Base-by-base conservation (phyloP, 2,113 vertebrate genomes). In the Hystrix cristata region DNA sequence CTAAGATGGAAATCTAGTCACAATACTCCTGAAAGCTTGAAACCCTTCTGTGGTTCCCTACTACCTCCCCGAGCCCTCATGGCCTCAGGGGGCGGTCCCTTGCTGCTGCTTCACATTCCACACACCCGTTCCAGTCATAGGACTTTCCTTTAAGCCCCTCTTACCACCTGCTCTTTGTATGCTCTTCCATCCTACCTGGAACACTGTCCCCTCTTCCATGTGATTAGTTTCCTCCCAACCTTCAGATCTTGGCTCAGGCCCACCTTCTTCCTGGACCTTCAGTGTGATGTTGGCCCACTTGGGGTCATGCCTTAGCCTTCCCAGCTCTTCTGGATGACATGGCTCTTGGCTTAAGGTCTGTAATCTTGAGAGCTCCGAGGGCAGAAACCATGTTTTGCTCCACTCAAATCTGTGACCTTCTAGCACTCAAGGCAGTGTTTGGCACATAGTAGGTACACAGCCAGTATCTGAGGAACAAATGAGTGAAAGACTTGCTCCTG, bases 161-260 rank as follows among this genome's bases (percentile, higher is more conserved):
- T 76, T 25, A 62, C 19, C 79, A 25, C 23, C 5, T 43, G 38
- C 25, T 55, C 82, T 86, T 69, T 64, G 53, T 38, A 78, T 7
- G 25, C 46, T 57, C 10, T 80, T 67, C 83, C 57, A 60, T 34
- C n/a, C 59, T 81, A 25, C 11, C 16, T 9, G 51, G 53, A 55
- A 57, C 29, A 51, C 31, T 29, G 53, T 48, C 62, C 59, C 51
- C 64, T 88, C 64, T 85, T 64, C 55, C 16, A 38, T 38, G 13
- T n/a, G 72, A 85, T 43, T 11, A 43, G 55, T 67, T 64, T 38
- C n/a, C 53, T 53, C 48, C 88, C n/a, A 31, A 29, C 43, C 60
- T 84, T 80, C 34, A 74, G 80, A 48, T 85, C 72, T 81, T 2
- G 12, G 67, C n/a, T 94, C 62, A 59, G 60, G 78, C 67, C 31